Evolutionary conservation across 2,888 invertebrate species (phyloP), one percentile per base, ranked within the genome.

Genomic region (Poecilus cupreus): DNA sequence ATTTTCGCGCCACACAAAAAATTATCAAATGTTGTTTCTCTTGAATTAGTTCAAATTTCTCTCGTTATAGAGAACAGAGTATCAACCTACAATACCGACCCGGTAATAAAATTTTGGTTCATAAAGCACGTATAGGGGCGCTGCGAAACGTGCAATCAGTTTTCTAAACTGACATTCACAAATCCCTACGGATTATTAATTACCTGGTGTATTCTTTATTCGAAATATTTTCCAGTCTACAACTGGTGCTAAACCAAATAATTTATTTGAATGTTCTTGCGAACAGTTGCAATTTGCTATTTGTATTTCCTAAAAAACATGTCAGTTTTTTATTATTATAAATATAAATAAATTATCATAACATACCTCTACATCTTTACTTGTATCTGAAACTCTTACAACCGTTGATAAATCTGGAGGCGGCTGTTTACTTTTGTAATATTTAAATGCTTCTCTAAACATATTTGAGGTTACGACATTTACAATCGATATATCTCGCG

Each of bases 381-480:
- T 60, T 26, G 6, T 80, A 49, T 76, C 20, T 13, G 77, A 82
- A 82, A 93, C 89, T 88, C 93, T 91, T 83, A 96, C 86, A 0
- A 96, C 94, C 83, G 92, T 86, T n/a, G 89, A 87, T 10, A 94
- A 89, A 85, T 93, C 91, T 0, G 95, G 94, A 75, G 90, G 90
- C 8, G 92, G 92, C 82, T 91, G 91, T 85, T 93, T 93, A 8
- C 93, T 91, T 89, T 96, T 96, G 85, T 94, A 97, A 89, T 94
- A 94, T 88, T 96, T 96, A 88, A 96, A 97, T 83, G 88, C 89
- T 83, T 92, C 91, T 89, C 93, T 94, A 87, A 96, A 96, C 91
- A 91, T 91, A 78, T 83, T 85, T 70, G 37, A 60, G 16, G 26
- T 32, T 32, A 2, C 2, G 5, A 26, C 26, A 32, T 32, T 6